phyloP scores from a whole-genome alignment of 53 echinoderm and acorn worm species.

The Holothuria scabra region DNA sequence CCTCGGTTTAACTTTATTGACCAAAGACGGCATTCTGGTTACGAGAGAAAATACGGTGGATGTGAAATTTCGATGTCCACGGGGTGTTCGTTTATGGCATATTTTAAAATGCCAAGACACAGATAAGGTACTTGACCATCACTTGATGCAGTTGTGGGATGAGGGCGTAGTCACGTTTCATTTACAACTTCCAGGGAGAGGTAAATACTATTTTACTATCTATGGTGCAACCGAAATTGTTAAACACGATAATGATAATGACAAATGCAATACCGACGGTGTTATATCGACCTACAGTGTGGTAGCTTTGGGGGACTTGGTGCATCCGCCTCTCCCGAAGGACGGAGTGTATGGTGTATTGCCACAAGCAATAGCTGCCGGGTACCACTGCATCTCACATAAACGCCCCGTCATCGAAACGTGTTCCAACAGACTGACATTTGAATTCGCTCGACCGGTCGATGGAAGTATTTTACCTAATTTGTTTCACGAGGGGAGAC shows the following conservation, averaged over 20 bases:
- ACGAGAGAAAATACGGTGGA: not conserved
- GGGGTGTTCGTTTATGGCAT: constrained; percentile 41
- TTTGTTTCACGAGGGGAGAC: constrained; percentile 37
- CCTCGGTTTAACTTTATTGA: not conserved
- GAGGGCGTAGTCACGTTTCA: constrained; percentile 20
- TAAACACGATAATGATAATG: not conserved
- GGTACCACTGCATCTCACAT: constrained; percentile 28
- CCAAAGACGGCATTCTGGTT: not conserved
- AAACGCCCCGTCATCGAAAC: constrained; percentile 26
- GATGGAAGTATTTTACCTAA: constrained; percentile 19
- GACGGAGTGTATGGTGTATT: constrained; percentile 18
- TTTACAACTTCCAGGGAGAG: not conserved
- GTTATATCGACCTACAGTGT: constrained; percentile 24
- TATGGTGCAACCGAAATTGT: constrained; percentile 21
- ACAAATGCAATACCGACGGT: not conserved
- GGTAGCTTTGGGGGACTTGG: not conserved
- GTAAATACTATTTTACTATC: constrained; percentile 6
- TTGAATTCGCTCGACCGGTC: constrained; percentile 17
- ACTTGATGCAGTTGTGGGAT: constrained; percentile 36
- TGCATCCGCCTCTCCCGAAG: constrained; percentile 1
- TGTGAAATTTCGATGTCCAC: constrained; percentile 12
- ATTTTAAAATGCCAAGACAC: not conserved
- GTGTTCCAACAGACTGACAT: constrained; percentile 12
- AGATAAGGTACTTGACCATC: constrained; percentile 9
- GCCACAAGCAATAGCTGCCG: constrained; percentile 19